A percentile compares a stretch with the other conserved stretches of the same genome.
These are phyloP conservation scores for Heterochromis multidens DNA, from an alignment of 2,113 vertebrate genomes.

Conservation along the genomic window DNA sequence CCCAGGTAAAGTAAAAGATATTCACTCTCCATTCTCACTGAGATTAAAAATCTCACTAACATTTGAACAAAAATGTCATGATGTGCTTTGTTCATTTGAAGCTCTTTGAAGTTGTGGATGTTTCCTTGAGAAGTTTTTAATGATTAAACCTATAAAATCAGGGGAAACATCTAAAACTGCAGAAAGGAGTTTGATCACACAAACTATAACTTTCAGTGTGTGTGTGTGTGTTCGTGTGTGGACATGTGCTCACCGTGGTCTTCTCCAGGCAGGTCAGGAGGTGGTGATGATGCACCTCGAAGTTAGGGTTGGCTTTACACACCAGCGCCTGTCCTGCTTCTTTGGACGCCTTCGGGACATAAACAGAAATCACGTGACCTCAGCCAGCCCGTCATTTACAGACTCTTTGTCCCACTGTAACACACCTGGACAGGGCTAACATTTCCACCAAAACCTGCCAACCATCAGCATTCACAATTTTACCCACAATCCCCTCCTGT, in stretches of 20 bases:
- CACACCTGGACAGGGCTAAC: neutral
- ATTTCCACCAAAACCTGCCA: neutral
- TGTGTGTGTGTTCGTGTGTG: neutral
- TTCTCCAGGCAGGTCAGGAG: constrained; percentile 96
- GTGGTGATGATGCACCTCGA: constrained; percentile 92
- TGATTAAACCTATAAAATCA: neutral
- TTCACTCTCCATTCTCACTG: neutral
- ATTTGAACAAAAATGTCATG: neutral
- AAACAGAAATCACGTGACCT: constrained; percentile 42
- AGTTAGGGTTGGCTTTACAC: constrained; percentile 83
- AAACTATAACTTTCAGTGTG: neutral
- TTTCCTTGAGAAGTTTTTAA: neutral
- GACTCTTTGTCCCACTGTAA: neutral
- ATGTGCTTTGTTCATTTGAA: neutral
- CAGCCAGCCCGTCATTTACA: neutral
- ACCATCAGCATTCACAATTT: neutral
- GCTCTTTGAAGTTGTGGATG: neutral
- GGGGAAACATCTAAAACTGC: neutral
- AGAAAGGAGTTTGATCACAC: neutral
- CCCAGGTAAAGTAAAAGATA: neutral
- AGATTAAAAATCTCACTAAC: no score
- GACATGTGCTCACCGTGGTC: constrained; percentile 85
- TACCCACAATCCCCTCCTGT: neutral
- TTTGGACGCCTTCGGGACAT: constrained; percentile 81
- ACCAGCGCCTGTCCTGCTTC: constrained; percentile 89